Evolutionary conservation across 2,888 invertebrate genomes (phyloP), one percentile per base, ranked within the genome.

Genomic region (Philereme transversata): DNA sequence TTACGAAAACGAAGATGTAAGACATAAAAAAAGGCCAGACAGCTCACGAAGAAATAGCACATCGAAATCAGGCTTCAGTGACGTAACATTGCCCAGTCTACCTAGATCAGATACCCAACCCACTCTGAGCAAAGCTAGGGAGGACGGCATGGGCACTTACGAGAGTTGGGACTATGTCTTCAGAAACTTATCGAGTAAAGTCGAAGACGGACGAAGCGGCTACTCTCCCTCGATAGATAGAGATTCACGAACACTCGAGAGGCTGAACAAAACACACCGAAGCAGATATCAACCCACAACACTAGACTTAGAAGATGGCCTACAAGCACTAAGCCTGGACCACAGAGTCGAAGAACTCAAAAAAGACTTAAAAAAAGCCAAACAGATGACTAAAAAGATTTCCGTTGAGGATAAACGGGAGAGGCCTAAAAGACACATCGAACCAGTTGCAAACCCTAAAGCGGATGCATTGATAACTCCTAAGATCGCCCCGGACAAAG

Each of bases 91-190:
- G 9, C 89, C 91, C 0, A 91, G 90, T 59, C 66, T 93, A 60
- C 91, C 92, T 0, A 76, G 93, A 1, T 92, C 92, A 0, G 93
- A 93, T 50, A 92, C 92, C 0, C 93, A 92, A 46, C 92, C 93
- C 2, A 76, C 84, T 0, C 65, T 93, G 4, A 92, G 92, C 67
- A 92, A 93, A 70, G 94, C 94, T 33, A 91, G 90, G 62, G 95
- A 95, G 68, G 95, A 95, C 65, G 95, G 94, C 0, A 94, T 94
- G 77, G 95, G 95, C 0, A 95, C 94, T 0, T 94, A 94, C 59
- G 96, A 96, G 69, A 94, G 94, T 54, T 97, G 97, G 97, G 96
- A 96, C 77, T 96, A 96, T 76, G 96, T 97, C 0, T 97, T 95
- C 77, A 93, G 95, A 70, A 95, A 96, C 78, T 86, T 97, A 41